Evolutionary conservation across 1,140 invertebrate species (phyloP), one percentile per base, ranked within the genome.

Genomic region (Pogonomyrmex californicus): DNA sequence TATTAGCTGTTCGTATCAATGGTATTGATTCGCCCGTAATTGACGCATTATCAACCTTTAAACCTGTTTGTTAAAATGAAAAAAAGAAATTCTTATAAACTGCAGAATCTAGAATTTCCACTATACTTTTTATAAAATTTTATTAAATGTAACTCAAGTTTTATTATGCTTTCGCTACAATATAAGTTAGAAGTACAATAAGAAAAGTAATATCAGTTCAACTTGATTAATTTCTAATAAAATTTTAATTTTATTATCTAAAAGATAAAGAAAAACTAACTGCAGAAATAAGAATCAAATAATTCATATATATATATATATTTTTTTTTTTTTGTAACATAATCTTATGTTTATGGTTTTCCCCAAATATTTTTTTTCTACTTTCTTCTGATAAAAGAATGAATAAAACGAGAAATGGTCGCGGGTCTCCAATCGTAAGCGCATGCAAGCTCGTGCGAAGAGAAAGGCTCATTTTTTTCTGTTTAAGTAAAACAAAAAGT

Each of bases 1-100:
- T 98, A 90, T 99, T 98, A 12, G 98, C 95, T 83, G 97, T 97
- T 93, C 98, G 97, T 83, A 98, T 97, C 93, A 99, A 98, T 0
- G 99, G 98, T 95, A 99, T 98, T 56, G 99, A 99, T 96, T 99
- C 99, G 91, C 99, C 99, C 91, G 99, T 99, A 92, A 99, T 96
- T 90, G 98, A 98, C 68, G 97, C 98, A 95, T 98, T 98, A 94
- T 98, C 98, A 14, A 98, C 96, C 96, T 99, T 99, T 92, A 99
- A 98, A 89, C 97, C 98, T 92, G 23, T 23, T 91, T 1, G 0
- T 49, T 44, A 23, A 66, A 60, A 63, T 14, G 4, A 56, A 23
- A 71, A 54, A 7, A 63, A 44, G 6, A 56, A 47, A 30, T 51
- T 51, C 38, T 6, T 63, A 38, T 14, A 38, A 49, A 68, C 2